Evolutionary conservation across 2,113 vertebrate genomes (phyloP), one percentile per base, ranked within the genome.

Genomic region (Pluvianellus socialis): DNA sequence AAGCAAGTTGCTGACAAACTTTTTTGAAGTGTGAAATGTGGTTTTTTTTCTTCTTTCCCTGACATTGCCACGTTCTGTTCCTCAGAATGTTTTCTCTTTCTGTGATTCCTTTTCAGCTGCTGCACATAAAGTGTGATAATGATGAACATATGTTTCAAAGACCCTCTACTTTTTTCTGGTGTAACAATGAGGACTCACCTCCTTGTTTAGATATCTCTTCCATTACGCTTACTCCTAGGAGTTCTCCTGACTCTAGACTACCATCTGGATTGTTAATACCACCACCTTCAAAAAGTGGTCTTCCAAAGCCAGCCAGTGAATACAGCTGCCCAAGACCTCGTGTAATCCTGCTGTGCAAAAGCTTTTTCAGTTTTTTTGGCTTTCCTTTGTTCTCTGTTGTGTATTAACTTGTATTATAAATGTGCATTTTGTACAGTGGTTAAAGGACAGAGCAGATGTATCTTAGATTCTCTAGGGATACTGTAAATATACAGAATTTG

Each of bases 161-260:
- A 98, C 98, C 98, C 79, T 98, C 98, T 91, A 96, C 98, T 97
- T 98, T 99, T 98, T 98, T 99, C 98, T 99, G 99, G 99, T 98
- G 94, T 97, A 98, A 98, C 98, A 98, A 96, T 97, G 97, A 98
- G 97, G 98, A 94, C 93, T 98, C 98, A 80, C 95, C 98, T 97
- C 99, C 99, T 96, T 99, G 98, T 98, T 98, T 99, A 98, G 99
- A 99, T 98, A 98, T 98, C 97, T 99, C 98, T 97, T 99, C 99
- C 94, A 98, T 99, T 98, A 99, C 99, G 71, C 98, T 99, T 98
- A 99, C 98, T 90, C 98, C 99, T 95, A 98, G 98, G 98, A 99
- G 98, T 98, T 99, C 98, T 82, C 98, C 99, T 89, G 98, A 99
- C 93, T 99, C 98, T 98, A 99, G 98, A 98, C 26, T 99, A 20